These are phyloP conservation scores for Erpornis zantholeuca DNA, from an alignment of 2,113 vertebrate genomes.

Conservation along the genomic window DNA sequence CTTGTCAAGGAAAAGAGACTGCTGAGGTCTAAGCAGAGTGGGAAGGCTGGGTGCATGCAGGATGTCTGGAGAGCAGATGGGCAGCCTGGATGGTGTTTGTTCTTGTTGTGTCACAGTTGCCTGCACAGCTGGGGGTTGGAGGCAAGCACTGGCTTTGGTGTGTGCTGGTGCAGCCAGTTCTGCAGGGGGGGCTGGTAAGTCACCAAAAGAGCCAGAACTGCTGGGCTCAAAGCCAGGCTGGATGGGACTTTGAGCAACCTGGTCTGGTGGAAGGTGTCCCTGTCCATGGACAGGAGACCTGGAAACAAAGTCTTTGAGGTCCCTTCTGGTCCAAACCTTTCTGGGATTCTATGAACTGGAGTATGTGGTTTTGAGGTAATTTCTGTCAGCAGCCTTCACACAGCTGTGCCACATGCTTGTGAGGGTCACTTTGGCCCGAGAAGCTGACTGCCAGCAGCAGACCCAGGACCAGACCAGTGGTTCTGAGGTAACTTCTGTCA, in stretches of 20 bases:
- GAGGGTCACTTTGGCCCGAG: background rate
- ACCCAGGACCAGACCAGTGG: background rate
- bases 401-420: fast-evolving
- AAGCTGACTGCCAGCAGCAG: background rate
- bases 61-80: background rate
- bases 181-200: background rate
- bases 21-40: background rate
- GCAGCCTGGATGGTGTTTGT: background rate
- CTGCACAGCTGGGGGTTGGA: background rate
- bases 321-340: background rate
- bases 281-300: background rate
- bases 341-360: background rate
- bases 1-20: background rate
- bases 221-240: background rate
- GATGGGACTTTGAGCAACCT: background rate
- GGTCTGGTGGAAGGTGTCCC: background rate
- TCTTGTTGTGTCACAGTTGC: background rate
- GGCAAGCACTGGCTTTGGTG: background rate
- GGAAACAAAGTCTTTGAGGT: background rate
- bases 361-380: background rate
- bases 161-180: background rate
- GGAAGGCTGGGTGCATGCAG: background rate
- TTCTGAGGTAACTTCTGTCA: background rate
- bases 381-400: background rate
- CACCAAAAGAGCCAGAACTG: background rate